These are phyloP conservation scores for Syngnathus floridae DNA, from an alignment of 2,113 vertebrate genomes.

Conservation along the genomic window DNA sequence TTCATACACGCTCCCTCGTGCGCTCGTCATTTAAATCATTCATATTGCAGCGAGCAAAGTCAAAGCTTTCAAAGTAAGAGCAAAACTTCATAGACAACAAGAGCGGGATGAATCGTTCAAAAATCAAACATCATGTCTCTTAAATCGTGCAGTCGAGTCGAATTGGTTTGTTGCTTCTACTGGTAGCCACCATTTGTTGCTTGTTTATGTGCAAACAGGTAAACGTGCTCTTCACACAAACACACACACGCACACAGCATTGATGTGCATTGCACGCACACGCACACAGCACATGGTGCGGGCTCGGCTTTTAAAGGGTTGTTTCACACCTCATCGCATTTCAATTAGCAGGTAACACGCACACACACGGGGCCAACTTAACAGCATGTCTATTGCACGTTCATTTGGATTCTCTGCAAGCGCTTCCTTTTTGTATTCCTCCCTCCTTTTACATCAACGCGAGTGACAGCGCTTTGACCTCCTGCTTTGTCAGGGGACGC, in stretches of 20 bases:
- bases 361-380: conserved; percentile 26
- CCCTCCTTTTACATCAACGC: conserved; percentile 50
- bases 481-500: conserved; percentile 51
- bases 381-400: conserved; percentile 59
- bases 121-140: too few species aligned
- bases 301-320: conserved; percentile 66
- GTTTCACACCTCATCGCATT: conserved; percentile 71
- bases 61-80: conserved; percentile 5
- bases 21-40: conserved; percentile 54
- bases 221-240: not conserved
- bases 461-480: conserved; percentile 65
- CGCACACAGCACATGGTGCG: conserved; percentile 34
- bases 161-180: too few species aligned
- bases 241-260: not conserved
- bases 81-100: not conserved
- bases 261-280: conserved; percentile 11
- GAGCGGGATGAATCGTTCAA: not conserved
- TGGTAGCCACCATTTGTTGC: not conserved
- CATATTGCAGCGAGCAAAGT: conserved; percentile 36
- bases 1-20: conserved; percentile 39
- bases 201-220: conserved; percentile 25
- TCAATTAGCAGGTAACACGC: conserved; percentile 65
- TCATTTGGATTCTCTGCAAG: conserved; percentile 67
- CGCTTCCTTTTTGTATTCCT: conserved; percentile 42
- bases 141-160: too few species aligned